Base-by-base conservation (phyloP, 2,797 vertebrate species). In the Enteromius fasciolatus region DNA sequence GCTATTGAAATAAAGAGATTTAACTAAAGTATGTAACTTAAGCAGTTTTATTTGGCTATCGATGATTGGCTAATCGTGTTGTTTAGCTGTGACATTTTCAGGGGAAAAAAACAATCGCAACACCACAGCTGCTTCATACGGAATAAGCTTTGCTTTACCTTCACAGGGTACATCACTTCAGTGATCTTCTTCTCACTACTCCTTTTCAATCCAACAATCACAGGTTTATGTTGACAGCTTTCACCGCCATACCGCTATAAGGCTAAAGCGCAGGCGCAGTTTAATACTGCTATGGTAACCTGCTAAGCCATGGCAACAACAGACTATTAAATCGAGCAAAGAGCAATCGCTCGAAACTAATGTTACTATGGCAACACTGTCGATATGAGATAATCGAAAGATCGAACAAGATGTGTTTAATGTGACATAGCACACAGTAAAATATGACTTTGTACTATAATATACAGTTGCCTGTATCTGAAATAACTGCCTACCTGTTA, bases 221-320 rank as follows among this genome's bases (percentile, higher is more conserved):
- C 46, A 74, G 59, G 59, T 82, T 84, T 85, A 44, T 85, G 86
- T 72, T 70, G 83, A 89, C 90, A 70, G 25, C 18, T 46, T 61
- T 64, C 64, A 74, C 87, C 91, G 91, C 93, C 94, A 95, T 94
- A 85, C 89, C 70, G 61, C 70, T 57, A 52, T 66, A 67, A 11
- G 0, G 17, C 3, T 10, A 61, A 0, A 23, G 83, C 91, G 92
- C 94, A 91, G 1, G 93, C 92, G 94, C 90, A 88, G 64, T 86
- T 3, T 0, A 20, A n/a, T 4, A 88, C 87, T 93, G 87, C 92
- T 83, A 91, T 84, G 92, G 92, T 25, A 83, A 86, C 20, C 87
- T 92, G 91, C 93, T 89, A 89, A 41, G 83, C 89, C 57, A 46
- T 61, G 92, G 83, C 92, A 83, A 89, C 93, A 91, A 95, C 95